These are phyloP conservation scores for Zingel zingel DNA, from an alignment of 2,113 vertebrate species.

Conservation along the genomic window DNA sequence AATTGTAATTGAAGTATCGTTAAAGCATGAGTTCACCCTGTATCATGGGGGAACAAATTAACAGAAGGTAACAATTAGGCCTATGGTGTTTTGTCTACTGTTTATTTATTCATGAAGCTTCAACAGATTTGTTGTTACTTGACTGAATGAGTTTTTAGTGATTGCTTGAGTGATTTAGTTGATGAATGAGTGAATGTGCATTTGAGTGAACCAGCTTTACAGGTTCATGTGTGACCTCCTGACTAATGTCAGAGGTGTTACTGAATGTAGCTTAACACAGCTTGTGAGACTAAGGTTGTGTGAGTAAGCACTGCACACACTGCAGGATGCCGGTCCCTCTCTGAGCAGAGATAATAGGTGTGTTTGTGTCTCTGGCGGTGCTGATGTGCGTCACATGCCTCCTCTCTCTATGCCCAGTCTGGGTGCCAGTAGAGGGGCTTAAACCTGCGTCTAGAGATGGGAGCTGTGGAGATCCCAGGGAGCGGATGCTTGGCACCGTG, in stretches of 20 bases:
- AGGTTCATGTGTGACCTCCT: conserved; percentile 39
- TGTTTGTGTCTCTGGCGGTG: conserved; percentile 72
- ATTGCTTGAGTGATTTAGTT: conserved; percentile 32
- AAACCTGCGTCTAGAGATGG: conserved; percentile 84
- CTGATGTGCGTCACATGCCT: conserved; percentile 76
- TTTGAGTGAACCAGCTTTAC: conserved; percentile 21
- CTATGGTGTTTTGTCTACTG: conserved; percentile 50
- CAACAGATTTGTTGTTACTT: conserved; percentile 51
- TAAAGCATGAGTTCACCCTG: conserved; percentile 53
- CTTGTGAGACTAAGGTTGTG: conserved; percentile 32
- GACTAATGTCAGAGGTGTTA: conserved; percentile 50
- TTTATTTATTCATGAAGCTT: conserved; percentile 56
- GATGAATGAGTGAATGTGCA: conserved; percentile 30
- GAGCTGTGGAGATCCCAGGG: conserved; percentile 82
- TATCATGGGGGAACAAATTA: conserved; percentile 59
- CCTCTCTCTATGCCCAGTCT: conserved; percentile 72
- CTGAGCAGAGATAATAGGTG: conserved; percentile 77
- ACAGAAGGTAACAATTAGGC: conserved; percentile 64
- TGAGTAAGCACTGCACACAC: conserved; percentile 44
- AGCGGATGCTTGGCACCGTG: conserved; percentile 82
- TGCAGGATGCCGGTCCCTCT: conserved; percentile 54
- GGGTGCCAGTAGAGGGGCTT: conserved; percentile 83
- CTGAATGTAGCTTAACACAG: conserved; percentile 19
- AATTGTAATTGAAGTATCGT: conserved; percentile 65
- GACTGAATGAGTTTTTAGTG: conserved; percentile 55